Conservation (phyloP, 2,797 vertebrate species). For the Melanotaenia boesemani region DNA sequence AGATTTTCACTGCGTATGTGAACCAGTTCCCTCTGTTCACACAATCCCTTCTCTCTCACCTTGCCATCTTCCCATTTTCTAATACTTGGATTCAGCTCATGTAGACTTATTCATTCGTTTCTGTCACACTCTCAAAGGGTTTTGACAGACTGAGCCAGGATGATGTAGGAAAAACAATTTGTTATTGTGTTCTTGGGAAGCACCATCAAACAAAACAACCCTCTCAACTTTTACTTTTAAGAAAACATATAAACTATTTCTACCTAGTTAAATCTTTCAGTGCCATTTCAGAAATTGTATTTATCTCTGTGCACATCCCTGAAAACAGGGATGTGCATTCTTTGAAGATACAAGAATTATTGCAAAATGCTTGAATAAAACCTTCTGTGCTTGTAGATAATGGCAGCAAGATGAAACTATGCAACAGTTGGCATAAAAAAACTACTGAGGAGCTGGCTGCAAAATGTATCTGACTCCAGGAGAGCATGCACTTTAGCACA, state of each 20-base stretch:
- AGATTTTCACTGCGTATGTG: slow-evolving; percentile 7
- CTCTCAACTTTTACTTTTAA: not conserved
- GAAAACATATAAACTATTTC: not conserved
- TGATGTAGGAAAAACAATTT: slow-evolving; percentile 8
- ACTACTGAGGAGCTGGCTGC: not conserved
- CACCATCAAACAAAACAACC: not conserved
- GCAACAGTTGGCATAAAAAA: not conserved
- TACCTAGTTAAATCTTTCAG: not conserved
- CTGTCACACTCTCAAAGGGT: slow-evolving; percentile 9
- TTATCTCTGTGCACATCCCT: not conserved
- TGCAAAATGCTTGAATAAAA: not conserved
- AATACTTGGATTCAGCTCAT: slow-evolving; percentile 37
- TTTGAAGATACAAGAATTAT: not conserved
- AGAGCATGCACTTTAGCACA: not conserved
- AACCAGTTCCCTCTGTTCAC: slow-evolving; percentile 15
- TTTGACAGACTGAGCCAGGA: slow-evolving; percentile 5
- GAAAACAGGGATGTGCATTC: not conserved
- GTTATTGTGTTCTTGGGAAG: slow-evolving; percentile 2
- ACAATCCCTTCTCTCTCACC: slow-evolving; percentile 26
- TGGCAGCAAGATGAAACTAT: not conserved
- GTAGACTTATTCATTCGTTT: slow-evolving; percentile 36
- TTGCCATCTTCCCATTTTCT: slow-evolving; percentile 16
- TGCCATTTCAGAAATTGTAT: not conserved
- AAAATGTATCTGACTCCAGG: not conserved
- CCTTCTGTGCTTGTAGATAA: not conserved